phyloP scores from a whole-genome alignment of 2,797 vertebrate species.

The Balearica regulorum region DNA sequence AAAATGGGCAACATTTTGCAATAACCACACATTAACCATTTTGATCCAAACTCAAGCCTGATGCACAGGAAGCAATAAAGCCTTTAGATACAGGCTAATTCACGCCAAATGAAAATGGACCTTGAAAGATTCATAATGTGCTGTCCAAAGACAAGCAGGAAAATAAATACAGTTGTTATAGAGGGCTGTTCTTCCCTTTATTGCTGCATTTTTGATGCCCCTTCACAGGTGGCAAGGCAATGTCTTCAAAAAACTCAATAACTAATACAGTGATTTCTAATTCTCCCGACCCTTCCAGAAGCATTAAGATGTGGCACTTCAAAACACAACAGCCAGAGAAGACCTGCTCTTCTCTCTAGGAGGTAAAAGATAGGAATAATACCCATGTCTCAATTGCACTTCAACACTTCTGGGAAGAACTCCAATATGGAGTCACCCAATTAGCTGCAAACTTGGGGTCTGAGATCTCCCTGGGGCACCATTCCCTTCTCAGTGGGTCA shows the following conservation, averaged over 20 bases:
- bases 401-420: not conserved
- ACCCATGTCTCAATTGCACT: not conserved
- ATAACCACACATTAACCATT: constrained; percentile 9
- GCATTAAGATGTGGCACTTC: not conserved
- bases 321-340: not conserved
- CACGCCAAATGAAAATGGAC: not conserved
- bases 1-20: constrained; percentile 8
- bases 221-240: not conserved
- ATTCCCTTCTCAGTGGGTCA: not conserved
- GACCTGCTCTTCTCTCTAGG: not conserved
- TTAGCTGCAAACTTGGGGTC: not conserved
- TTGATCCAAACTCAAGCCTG: not conserved
- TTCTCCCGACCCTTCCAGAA: not conserved
- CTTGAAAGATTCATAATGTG: not conserved
- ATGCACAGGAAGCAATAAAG: not conserved
- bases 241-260: not conserved
- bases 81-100: not conserved
- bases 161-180: not conserved
- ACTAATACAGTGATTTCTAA: not conserved
- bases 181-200: not conserved
- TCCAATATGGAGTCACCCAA: not conserved
- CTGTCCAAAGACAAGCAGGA: not conserved
- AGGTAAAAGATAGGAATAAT: not conserved
- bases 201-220: not conserved
- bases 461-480: not conserved